Conservation (phyloP, 2,888 invertebrate species). For the Nemapogon koenigi region DNA sequence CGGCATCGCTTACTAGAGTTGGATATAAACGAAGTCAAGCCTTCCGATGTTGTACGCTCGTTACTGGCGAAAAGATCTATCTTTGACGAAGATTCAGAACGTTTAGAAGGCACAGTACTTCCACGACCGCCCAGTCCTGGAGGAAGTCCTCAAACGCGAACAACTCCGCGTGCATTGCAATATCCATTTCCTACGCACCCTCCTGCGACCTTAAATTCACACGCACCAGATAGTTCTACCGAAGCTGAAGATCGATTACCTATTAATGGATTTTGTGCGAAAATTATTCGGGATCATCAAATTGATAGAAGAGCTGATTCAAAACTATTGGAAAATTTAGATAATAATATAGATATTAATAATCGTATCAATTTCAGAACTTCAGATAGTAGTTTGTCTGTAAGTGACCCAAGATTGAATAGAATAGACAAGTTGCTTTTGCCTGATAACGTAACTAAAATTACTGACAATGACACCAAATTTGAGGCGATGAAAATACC, state of each 20-base stretch:
- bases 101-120: conserved; percentile 78
- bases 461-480: conserved; percentile 28
- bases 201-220: conserved; percentile 45
- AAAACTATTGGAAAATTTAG: conserved; percentile 9
- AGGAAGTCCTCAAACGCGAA: conserved; percentile 18
- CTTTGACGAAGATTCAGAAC: conserved; percentile 94
- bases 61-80: conserved; percentile 91
- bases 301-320: conserved; percentile 6
- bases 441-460: conserved; percentile 26
- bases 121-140: conserved; percentile 41
- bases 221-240: conserved; percentile 3
- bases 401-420: conserved; percentile 26
- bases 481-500: conserved; percentile 11
- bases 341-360: conserved; percentile 3
- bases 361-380: conserved; percentile 1
- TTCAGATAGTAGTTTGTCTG: neutral
- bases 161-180: conserved; percentile 65
- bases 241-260: conserved; percentile 7
- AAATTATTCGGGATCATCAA: conserved; percentile 1
- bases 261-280: conserved; percentile 1
- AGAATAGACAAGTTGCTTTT: conserved; percentile 24
- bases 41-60: conserved; percentile 92
- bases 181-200: conserved; percentile 83
- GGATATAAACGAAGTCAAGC: conserved; percentile 82
- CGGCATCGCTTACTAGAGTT: conserved; percentile 80